Evolutionary conservation across 2,888 invertebrate genomes (phyloP).

Genomic region (Spilosoma lubricipeda): DNA sequence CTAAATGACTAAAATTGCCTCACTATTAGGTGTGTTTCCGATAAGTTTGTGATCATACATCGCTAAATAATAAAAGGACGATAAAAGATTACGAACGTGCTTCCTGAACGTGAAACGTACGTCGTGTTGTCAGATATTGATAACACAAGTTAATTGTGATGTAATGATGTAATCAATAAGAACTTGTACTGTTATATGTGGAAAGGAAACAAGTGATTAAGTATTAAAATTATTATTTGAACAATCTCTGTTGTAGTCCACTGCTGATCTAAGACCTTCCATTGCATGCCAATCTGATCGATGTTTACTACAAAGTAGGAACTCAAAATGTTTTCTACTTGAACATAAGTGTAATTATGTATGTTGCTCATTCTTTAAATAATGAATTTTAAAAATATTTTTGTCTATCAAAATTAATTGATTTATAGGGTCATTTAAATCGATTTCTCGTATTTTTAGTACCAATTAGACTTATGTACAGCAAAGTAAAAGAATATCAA

Average conservation of each 20-base stretch:
- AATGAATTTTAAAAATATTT: neutral
- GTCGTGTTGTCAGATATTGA: constrained; percentile 39
- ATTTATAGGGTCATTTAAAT: neutral
- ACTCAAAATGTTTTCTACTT: no score
- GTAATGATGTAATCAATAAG: constrained; percentile 30
- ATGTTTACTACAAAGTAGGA: no score
- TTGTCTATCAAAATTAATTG: neutral
- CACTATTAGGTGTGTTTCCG: constrained; percentile 22
- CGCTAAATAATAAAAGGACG: constrained; percentile 11
- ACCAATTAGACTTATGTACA: neutral
- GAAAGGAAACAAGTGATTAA: constrained; percentile 11
- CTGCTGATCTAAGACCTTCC: no score
- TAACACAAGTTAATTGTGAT: constrained; percentile 34
- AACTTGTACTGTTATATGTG: constrained; percentile 22
- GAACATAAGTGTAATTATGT: no score
- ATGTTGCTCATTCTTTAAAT: constrained; percentile 6
- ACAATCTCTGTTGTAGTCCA: neutral
- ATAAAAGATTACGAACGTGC: constrained; percentile 38
- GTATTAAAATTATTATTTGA: neutral
- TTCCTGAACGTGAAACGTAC: constrained; percentile 41
- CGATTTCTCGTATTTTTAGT: neutral
- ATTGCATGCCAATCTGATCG: no score
- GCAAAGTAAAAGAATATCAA: neutral
- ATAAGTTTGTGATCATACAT: constrained; percentile 37
- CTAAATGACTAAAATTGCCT: constrained; percentile 25